Base-by-base conservation (phyloP, 2,113 vertebrate genomes). In the Rhadina sibilatrix region DNA sequence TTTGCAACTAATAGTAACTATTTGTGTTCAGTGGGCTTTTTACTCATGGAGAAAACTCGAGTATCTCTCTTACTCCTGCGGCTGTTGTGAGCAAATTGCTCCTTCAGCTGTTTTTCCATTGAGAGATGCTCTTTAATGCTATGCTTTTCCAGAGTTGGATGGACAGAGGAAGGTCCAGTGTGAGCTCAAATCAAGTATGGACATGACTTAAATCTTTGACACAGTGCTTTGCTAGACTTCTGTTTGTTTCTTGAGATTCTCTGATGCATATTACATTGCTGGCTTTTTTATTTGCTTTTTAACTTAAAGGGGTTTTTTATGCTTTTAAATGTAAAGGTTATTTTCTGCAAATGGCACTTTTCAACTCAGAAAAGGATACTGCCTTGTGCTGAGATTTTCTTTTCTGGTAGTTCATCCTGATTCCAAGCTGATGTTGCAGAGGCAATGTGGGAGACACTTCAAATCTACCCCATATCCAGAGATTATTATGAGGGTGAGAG, bases 61-160 rank as follows among this genome's bases (percentile, higher is more conserved):
- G 5, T 37, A 11, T 30, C 8, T 56, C 18, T 56, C 9, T 81
- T 49, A 49, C 2, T 11, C 19, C 6, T 5, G 9, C 8, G 28
- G 44, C 33, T 42, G 10, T n/a, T 59, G 38, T 53, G 30, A 50
- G 47, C 10, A 63, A 35, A 63, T 28, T 63, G 13, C n/a, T 38
- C 8, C 28, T 56, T 65, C 19, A 15, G 5, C 13, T 0, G 0
- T 70, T 85, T 82, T 79, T 71, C 37, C 0, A 1, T 5, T 25
- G 46, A 52, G 40, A 53, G 10, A 30, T 70, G 22, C 4, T 81
- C 46, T 85, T 60, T 24, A 28, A 35, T n/a, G 31, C 0, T 0
- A 24, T 40, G 30, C 3, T 61, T 72, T 83, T 57, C 15, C 37
- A 50, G 46, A 60, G 35, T 0, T n/a, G 11, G 10, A 10, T 47